Conservation (phyloP, 2,888 invertebrate genomes). For the Pherbina coryleti region DNA sequence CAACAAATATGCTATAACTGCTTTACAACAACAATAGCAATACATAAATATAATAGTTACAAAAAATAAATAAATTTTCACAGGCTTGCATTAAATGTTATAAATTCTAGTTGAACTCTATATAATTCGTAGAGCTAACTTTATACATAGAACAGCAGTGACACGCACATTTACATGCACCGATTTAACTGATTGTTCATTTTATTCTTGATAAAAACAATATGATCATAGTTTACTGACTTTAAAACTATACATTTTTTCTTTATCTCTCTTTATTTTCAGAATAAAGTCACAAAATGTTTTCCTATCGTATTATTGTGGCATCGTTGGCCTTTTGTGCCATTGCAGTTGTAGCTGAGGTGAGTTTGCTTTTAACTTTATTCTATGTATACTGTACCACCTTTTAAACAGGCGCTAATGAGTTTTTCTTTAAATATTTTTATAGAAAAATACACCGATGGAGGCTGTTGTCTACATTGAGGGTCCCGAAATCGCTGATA, state of each 20-base stretch:
- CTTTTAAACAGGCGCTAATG: background rate
- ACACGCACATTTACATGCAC: background rate
- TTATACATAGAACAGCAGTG: background rate
- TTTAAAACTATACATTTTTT: background rate
- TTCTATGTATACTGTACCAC: no score
- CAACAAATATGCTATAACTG: no score
- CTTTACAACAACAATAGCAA: no score
- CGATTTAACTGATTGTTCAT: no score
- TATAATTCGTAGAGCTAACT: background rate
- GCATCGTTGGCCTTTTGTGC: conserved; percentile 56
- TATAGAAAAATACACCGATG: conserved; percentile 59
- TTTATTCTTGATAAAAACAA: background rate
- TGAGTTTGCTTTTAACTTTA: conserved; percentile 47
- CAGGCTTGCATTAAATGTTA: no score
- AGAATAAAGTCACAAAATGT: conserved; percentile 47
- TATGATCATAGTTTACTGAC: no score
- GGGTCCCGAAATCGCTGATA: conserved; percentile 55
- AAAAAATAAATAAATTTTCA: no score
- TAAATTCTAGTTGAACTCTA: background rate
- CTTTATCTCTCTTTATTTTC: background rate
- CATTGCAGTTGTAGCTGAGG: conserved; percentile 57
- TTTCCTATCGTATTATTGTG: conserved; percentile 50
- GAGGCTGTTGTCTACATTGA: conserved; percentile 65
- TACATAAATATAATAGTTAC: no score
- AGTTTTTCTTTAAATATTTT: background rate